These are phyloP conservation scores for Drosophila setosimentum DNA, from an alignment of 2,888 invertebrate genomes.

Conservation along the genomic window DNA sequence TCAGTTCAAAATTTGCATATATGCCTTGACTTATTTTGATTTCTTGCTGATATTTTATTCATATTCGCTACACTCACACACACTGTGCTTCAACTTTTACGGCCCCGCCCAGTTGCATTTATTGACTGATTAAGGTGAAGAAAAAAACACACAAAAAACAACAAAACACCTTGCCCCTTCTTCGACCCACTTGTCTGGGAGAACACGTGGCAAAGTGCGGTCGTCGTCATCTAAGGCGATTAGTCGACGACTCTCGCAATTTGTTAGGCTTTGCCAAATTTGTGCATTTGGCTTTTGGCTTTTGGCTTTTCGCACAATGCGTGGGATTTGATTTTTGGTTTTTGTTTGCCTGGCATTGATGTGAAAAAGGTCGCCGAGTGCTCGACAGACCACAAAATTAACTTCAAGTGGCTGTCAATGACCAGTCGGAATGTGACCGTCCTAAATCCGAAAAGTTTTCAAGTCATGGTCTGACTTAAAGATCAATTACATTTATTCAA, in stretches of 20 bases:
- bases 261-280: conserved; percentile 53
- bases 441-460: not conserved
- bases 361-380: conserved; percentile 29
- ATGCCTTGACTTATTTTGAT: conserved; percentile 69
- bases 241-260: conserved; percentile 46
- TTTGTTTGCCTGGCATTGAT: conserved; percentile 20
- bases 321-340: conserved; percentile 37
- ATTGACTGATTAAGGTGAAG: conserved; percentile 47
- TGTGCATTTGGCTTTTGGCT: conserved; percentile 13
- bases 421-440: not conserved
- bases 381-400: conserved; percentile 5
- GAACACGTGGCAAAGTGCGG: conserved; percentile 32
- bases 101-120: conserved; percentile 64
- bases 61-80: conserved; percentile 54
- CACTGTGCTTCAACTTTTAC: conserved; percentile 29
- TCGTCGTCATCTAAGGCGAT: conserved; percentile 55
- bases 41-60: conserved; percentile 76
- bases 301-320: conserved; percentile 29
- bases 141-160: not conserved
- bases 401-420: conserved; percentile 14
- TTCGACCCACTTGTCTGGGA: not conserved
- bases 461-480: not conserved
- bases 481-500: not conserved
- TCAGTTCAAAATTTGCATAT: conserved; percentile 83
- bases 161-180: not conserved